Evolutionary conservation across 2,888 invertebrate genomes (phyloP).

Genomic region (Parnassius mnemosyne): DNA sequence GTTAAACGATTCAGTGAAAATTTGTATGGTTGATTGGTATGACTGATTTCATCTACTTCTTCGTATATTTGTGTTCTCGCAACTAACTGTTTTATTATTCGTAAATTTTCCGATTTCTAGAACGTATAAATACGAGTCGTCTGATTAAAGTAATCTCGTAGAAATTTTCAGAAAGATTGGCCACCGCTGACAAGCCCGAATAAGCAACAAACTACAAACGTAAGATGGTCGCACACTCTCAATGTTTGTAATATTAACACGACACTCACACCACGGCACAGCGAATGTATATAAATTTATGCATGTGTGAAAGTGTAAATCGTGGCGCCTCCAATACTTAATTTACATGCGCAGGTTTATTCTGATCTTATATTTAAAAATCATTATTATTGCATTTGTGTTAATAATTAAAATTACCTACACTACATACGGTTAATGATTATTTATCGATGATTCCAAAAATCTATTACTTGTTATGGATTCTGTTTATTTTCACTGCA

Average conservation of each 20-base stretch:
- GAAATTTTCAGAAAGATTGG: slow-evolving; percentile 48
- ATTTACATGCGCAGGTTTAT: slow-evolving; percentile 37
- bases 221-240: slow-evolving; percentile 45
- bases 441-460: too few relatives aligned
- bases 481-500: too few relatives aligned
- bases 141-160: slow-evolving; percentile 1
- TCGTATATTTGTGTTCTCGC: too few relatives aligned
- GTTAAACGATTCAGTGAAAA: slow-evolving; percentile 2
- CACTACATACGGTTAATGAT: too few relatives aligned
- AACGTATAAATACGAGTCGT: not conserved
- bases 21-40: too few relatives aligned
- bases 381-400: slow-evolving; percentile 28
- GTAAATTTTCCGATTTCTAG: not conserved
- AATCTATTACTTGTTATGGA: too few relatives aligned
- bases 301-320: slow-evolving; percentile 53
- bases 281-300: slow-evolving; percentile 34
- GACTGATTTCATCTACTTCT: too few relatives aligned
- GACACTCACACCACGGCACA: slow-evolving; percentile 36
- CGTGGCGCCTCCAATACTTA: slow-evolving; percentile 44
- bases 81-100: too few relatives aligned
- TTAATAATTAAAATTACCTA: too few relatives aligned
- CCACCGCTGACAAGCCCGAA: slow-evolving; percentile 52
- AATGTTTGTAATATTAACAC: slow-evolving; percentile 46
- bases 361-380: slow-evolving; percentile 33
- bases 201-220: slow-evolving; percentile 47